Base-by-base conservation (phyloP, 2,888 invertebrate genomes). In the Apamea anceps region DNA sequence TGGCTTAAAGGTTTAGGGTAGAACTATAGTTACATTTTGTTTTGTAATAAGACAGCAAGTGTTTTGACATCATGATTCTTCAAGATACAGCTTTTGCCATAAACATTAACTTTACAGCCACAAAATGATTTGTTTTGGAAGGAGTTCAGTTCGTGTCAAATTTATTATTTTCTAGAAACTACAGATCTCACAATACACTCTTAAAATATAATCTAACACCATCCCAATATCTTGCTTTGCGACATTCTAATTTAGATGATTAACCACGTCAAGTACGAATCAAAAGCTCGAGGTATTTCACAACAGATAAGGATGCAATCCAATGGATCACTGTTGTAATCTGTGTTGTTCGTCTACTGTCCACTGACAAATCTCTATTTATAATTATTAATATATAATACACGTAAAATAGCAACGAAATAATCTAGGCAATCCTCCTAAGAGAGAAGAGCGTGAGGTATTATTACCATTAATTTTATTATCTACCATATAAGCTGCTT, bases 381-480 rank as follows among this genome's bases (percentile, higher is more conserved):
- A 72, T 51, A 28, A 63, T 13, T 76, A 28, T 42, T 60, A 75
- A 70, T 72, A 60, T 32, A 72, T 37, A 62, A 45, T 67, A 62
- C 15, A 73, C 48, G 12, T 70, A 65, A 73, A 83, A 73, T 68
- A 75, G 71, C 65, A 37, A 77, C 66, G 10, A 75, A 72, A 84
- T 80, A 80, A 86, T 70, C 65, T 78, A 32, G 75, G 66, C 51
- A 68, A 77, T n/a, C 21, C 68, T 60, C 45, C 13, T 48, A 21
- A 48, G 72, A 79, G 79, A 75, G 71, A 79, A 75, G 81, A 77
- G 21, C 60, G 25, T 78, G 70, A 78, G 28, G 79, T 67, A 86
- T 87, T 87, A 80, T 75, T 80, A 75, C 63, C 85, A 87, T 82
- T 85, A 82, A 82, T 85, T 85, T 82, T 80, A 86, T 75, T 87